phyloP scores from a whole-genome alignment of 2,888 invertebrate species.

The Encarsia formosa region DNA sequence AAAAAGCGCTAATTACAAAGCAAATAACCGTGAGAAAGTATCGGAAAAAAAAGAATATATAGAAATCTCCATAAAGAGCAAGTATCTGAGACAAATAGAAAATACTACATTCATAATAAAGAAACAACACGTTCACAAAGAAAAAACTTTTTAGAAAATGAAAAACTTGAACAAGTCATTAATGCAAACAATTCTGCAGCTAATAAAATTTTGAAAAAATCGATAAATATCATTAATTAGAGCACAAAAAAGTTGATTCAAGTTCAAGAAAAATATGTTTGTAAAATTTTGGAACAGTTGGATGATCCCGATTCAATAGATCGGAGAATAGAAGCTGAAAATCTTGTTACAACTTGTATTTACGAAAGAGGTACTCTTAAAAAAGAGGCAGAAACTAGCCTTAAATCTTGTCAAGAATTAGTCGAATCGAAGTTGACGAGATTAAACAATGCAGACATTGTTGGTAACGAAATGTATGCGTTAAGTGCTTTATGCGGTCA shows the following conservation, averaged over 20 bases:
- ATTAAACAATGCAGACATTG: not conserved
- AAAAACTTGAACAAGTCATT: too few relatives aligned
- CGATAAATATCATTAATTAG: not conserved
- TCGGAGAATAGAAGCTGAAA: slow-evolving; percentile 3
- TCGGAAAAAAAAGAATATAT: not conserved
- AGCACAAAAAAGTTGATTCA: not conserved
- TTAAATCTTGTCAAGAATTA: not conserved
- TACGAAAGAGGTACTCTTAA: slow-evolving; percentile 2
- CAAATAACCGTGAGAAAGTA: not conserved
- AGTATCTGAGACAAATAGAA: not conserved
- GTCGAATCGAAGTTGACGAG: not conserved
- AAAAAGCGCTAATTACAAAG: not conserved
- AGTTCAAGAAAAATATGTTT: not conserved
- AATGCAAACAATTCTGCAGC: not conserved
- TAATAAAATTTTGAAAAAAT: not conserved
- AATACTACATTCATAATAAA: not conserved
- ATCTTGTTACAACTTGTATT: not conserved
- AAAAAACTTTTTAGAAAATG: not conserved
- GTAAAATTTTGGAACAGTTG: slow-evolving; percentile 1
- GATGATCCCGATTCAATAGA: not conserved
- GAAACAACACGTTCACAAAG: too few relatives aligned
- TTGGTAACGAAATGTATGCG: not conserved
- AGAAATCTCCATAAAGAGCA: not conserved
- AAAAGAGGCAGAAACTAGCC: not conserved
- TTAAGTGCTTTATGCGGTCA: not conserved